These are phyloP conservation scores for Tragelaphus imberbis DNA, from an alignment of 2,113 vertebrate species.

Conservation along the genomic window DNA sequence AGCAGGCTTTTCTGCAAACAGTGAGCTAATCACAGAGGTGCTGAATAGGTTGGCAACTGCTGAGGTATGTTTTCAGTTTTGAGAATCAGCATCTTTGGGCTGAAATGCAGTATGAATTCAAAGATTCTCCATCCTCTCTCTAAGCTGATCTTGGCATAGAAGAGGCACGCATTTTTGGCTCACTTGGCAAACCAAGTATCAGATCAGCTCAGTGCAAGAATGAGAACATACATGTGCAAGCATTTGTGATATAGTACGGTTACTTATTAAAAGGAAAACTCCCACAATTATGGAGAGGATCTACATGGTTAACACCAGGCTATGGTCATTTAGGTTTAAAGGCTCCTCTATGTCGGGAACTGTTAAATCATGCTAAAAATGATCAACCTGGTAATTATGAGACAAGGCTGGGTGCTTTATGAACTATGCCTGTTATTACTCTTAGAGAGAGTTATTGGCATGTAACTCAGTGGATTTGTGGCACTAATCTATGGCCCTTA, in stretches of 20 bases:
- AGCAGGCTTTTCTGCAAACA: background rate
- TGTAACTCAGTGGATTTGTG: too few relatives aligned
- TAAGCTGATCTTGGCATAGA: background rate
- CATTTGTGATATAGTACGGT: background rate
- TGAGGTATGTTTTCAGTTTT: conserved; percentile 15
- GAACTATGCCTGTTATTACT: too few relatives aligned
- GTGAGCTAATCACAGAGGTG: conserved; percentile 12
- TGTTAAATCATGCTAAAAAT: too few relatives aligned
- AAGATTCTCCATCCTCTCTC: background rate
- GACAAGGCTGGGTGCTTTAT: too few relatives aligned
- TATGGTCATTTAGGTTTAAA: too few relatives aligned
- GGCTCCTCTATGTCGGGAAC: too few relatives aligned
- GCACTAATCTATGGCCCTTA: too few relatives aligned
- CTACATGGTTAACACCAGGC: too few relatives aligned
- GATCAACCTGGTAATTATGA: too few relatives aligned
- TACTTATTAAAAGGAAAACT: too few relatives aligned
- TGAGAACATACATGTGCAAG: background rate
- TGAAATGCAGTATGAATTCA: background rate
- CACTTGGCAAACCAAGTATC: background rate
- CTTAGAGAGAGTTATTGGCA: too few relatives aligned
- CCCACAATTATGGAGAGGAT: too few relatives aligned
- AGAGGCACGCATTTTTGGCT: background rate
- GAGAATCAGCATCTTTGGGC: background rate
- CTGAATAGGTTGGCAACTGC: background rate
- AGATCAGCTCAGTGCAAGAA: background rate